Percentiles rank a stretch among this genome's conserved stretches.
These are phyloP conservation scores for Plagiodera versicolora DNA, from an alignment of 2,888 invertebrate species.

Conservation along the genomic window DNA sequence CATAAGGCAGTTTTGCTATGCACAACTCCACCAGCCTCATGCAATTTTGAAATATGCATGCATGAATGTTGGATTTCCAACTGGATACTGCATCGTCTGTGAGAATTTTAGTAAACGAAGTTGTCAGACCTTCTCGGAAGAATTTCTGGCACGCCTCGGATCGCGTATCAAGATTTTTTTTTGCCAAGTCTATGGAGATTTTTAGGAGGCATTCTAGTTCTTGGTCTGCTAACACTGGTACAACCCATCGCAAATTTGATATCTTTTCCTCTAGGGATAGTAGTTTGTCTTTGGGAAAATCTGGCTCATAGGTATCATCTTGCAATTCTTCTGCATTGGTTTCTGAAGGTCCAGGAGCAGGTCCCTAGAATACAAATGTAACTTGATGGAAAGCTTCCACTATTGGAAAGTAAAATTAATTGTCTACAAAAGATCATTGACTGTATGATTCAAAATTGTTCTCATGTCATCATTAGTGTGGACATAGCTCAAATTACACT, in stretches of 20 bases:
- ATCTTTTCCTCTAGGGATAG: conserved; percentile 93
- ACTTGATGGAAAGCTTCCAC: no score
- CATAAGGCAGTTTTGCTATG: conserved; percentile 84
- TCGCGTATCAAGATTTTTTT: conserved; percentile 85
- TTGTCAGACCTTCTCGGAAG: conserved; percentile 90
- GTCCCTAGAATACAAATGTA: conserved; percentile 29
- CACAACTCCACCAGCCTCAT: conserved; percentile 90
- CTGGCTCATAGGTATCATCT: conserved; percentile 60
- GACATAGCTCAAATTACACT: no score
- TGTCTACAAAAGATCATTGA: no score
- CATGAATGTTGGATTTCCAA: conserved; percentile 97
- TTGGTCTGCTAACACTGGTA: conserved; percentile 94
- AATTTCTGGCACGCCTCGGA: conserved; percentile 92
- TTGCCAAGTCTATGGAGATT: conserved; percentile 85
- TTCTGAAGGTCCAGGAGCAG: conserved; percentile 42
- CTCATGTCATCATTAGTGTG: no score
- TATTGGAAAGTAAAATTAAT: no score
- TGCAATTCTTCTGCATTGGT: conserved; percentile 40
- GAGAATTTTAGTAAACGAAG: conserved; percentile 94
- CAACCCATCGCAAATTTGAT: conserved; percentile 94
- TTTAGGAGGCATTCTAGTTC: conserved; percentile 90
- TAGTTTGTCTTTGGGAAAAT: conserved; percentile 86
- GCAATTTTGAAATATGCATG: conserved; percentile 92
- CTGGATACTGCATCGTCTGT: conserved; percentile 97
- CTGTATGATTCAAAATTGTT: no score